Conservation (phyloP, 1,140 invertebrate species). For the Leptopilina boulardi region DNA sequence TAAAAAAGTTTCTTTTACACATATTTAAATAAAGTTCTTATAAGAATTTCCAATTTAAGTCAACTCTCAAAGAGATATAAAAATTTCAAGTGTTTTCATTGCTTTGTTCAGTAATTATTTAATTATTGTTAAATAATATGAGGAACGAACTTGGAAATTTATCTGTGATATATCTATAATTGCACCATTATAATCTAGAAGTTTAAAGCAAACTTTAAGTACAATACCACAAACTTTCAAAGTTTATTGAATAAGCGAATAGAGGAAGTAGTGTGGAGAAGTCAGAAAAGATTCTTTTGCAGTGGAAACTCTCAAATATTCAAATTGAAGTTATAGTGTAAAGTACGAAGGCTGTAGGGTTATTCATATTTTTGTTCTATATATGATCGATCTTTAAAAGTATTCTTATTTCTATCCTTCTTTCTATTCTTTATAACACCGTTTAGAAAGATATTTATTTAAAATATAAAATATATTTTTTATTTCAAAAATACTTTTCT, state of each 20-base stretch:
- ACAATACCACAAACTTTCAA: conserved; percentile 1
- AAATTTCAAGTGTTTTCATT: too few species aligned
- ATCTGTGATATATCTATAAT: background rate
- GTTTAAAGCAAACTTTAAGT: background rate
- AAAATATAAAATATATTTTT: too few species aligned
- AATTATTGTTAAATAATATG: background rate
- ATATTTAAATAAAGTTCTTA: too few species aligned
- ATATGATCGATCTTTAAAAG: background rate
- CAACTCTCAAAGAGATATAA: too few species aligned
- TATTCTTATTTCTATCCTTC: too few species aligned
- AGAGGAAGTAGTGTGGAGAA: conserved; percentile 2
- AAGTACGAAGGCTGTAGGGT: background rate
- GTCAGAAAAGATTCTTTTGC: conserved; percentile 16
- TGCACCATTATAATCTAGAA: background rate
- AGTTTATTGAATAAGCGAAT: conserved; percentile 14
- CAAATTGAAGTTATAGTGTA: background rate
- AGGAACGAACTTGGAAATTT: background rate
- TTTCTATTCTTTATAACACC: too few species aligned
- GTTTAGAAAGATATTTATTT: too few species aligned
- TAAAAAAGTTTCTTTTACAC: too few species aligned
- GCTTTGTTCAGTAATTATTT: background rate
- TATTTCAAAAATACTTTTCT: too few species aligned
- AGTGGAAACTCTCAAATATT: background rate
- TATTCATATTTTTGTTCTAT: background rate
- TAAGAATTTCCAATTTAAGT: too few species aligned